These are phyloP conservation scores for Uloborus plumipes DNA, from an alignment of 2,888 invertebrate species.

Conservation along the genomic window DNA sequence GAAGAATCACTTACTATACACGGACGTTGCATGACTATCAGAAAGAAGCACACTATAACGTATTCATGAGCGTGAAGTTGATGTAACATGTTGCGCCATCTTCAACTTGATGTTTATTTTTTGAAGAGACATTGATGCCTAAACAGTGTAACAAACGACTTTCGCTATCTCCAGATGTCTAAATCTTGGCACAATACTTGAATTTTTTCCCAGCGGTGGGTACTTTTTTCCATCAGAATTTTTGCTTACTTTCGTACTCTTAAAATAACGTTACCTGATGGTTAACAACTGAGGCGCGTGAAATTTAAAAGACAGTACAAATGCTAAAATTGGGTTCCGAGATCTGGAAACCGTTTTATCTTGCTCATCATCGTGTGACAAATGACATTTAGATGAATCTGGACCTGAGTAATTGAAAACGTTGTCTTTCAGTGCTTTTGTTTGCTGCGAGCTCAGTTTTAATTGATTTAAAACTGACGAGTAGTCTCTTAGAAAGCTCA, in stretches of 20 bases:
- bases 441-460: no score
- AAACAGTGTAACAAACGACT: slow-evolving; percentile 55
- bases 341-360: slow-evolving; percentile 22
- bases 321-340: slow-evolving; percentile 33
- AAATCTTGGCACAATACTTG: slow-evolving; percentile 44
- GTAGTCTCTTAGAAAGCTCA: no score
- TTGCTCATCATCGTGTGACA: slow-evolving; percentile 18
- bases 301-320: slow-evolving; percentile 31
- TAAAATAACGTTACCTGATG: slow-evolving; percentile 32
- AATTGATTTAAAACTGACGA: no score
- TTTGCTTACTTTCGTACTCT: slow-evolving; percentile 2
- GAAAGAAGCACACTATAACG: no score
- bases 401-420: not conserved
- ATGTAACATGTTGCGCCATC: slow-evolving; percentile 4
- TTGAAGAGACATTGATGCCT: slow-evolving; percentile 31
- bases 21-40: no score
- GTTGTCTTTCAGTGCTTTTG: no score
- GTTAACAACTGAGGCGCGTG: slow-evolving; percentile 20
- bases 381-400: slow-evolving; percentile 9
- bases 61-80: no score
- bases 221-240: slow-evolving; percentile 7
- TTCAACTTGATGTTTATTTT: slow-evolving; percentile 19
- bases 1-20: no score
- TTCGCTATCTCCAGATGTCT: slow-evolving; percentile 17
- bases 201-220: slow-evolving; percentile 11